These are phyloP conservation scores for Phaenicophaeus curvirostris DNA, from an alignment of 2,797 vertebrate genomes.

Conservation along the genomic window DNA sequence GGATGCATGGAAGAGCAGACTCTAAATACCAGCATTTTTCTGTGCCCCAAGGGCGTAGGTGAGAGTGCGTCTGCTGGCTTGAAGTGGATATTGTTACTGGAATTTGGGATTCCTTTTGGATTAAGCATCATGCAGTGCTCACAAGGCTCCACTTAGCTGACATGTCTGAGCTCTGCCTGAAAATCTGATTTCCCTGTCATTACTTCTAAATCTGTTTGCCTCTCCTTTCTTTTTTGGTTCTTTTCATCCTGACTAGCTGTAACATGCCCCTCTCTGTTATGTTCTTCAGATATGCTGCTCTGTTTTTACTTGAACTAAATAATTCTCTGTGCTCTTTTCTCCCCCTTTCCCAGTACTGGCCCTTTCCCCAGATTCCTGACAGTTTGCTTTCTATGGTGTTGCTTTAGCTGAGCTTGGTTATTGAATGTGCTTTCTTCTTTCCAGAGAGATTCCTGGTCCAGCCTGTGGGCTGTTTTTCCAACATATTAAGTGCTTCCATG, in stretches of 20 bases:
- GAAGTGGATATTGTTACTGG: not conserved
- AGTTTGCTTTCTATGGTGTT: conserved; percentile 50
- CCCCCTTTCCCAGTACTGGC: not conserved
- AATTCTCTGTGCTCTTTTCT: not conserved
- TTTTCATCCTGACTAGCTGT: conserved; percentile 30
- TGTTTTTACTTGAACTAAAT: not conserved
- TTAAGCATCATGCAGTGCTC: not conserved
- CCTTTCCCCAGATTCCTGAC: not conserved
- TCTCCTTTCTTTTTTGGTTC: not conserved
- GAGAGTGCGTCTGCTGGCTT: not conserved
- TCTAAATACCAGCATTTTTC: not conserved
- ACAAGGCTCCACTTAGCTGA: not conserved
- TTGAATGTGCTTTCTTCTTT: conserved; percentile 1
- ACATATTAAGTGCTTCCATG: not conserved
- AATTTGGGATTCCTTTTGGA: conserved; percentile 29
- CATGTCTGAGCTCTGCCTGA: conserved; percentile 52
- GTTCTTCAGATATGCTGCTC: not conserved
- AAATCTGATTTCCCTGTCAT: conserved; percentile 20
- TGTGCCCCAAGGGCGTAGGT: not conserved
- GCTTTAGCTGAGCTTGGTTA: conserved; percentile 1
- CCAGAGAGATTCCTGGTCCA: not conserved
- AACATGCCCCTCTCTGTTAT: not conserved
- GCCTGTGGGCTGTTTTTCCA: not conserved
- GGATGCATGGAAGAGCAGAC: not conserved
- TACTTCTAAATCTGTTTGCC: not conserved